Evolutionary conservation across 1,140 invertebrate species (phyloP).

Genomic region (roundworm (Caenorhabditis elegans)): DNA sequence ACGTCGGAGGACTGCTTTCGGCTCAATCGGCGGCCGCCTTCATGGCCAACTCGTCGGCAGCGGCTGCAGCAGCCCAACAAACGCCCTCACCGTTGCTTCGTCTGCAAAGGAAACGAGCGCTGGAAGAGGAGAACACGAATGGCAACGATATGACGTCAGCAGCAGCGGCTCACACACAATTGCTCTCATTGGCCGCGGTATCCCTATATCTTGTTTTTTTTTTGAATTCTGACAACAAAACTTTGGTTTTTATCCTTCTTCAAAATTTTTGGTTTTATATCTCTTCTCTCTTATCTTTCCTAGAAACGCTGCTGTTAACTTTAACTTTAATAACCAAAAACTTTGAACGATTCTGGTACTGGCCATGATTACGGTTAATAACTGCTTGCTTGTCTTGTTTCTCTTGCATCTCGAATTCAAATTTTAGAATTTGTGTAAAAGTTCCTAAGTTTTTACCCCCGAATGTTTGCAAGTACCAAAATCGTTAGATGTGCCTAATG

Average conservation of each 20-base stretch:
- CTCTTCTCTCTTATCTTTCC: too few relatives aligned
- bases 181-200: conserved; percentile 35
- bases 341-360: conserved; percentile 17
- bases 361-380: not conserved
- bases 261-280: not conserved
- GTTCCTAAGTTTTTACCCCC: not conserved
- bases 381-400: not conserved
- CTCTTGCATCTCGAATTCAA: too few relatives aligned
- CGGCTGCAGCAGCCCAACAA: not conserved
- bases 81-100: conserved; percentile 23
- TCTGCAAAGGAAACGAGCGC: not conserved
- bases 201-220: conserved; percentile 22
- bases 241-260: not conserved
- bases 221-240: not conserved
- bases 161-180: conserved; percentile 9
- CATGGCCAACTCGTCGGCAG: not conserved
- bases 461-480: not conserved
- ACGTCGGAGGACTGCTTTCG: conserved; percentile 30
- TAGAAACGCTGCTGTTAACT: too few relatives aligned
- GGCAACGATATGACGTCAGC: conserved; percentile 1
- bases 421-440: too few relatives aligned
- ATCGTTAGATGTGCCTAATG: not conserved
- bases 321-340: not conserved
- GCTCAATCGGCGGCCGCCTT: conserved; percentile 4
- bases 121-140: conserved; percentile 4